Conservation (phyloP, 2,888 invertebrate genomes). For the Hartigia nigra region DNA sequence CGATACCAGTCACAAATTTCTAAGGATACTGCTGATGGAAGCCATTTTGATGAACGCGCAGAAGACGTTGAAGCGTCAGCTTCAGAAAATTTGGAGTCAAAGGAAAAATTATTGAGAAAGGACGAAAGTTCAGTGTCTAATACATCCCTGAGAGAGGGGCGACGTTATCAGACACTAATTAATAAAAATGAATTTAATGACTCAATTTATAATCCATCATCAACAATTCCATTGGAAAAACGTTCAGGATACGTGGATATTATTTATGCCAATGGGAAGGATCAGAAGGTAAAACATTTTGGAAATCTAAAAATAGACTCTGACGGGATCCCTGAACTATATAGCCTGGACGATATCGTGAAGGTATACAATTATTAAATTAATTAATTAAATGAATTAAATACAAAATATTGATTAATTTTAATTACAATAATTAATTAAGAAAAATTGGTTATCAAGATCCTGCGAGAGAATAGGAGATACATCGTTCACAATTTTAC, state of each 20-base stretch:
- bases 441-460: conserved; percentile 31
- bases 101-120: conserved; percentile 9
- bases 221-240: conserved; percentile 27
- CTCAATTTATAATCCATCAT: neutral
- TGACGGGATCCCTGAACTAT: conserved; percentile 40
- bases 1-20: neutral
- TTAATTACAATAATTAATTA: neutral
- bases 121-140: neutral
- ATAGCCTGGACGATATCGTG: conserved; percentile 46
- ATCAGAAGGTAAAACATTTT: conserved; percentile 43
- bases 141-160: neutral
- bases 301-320: conserved; percentile 47
- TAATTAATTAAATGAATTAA: neutral
- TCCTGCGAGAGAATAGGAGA: conserved; percentile 46
- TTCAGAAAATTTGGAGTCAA: conserved; percentile 22
- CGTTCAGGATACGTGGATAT: conserved; percentile 58
- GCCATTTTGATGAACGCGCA: neutral
- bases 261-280: conserved; percentile 49
- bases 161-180: neutral
- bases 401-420: neutral
- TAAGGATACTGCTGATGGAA: neutral
- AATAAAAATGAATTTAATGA: neutral
- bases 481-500: conserved; percentile 58
- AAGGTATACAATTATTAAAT: conserved; percentile 33
- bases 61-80: conserved; percentile 15